Conservation (phyloP, 2,797 vertebrate genomes). For the Denticeps clupeoides region DNA sequence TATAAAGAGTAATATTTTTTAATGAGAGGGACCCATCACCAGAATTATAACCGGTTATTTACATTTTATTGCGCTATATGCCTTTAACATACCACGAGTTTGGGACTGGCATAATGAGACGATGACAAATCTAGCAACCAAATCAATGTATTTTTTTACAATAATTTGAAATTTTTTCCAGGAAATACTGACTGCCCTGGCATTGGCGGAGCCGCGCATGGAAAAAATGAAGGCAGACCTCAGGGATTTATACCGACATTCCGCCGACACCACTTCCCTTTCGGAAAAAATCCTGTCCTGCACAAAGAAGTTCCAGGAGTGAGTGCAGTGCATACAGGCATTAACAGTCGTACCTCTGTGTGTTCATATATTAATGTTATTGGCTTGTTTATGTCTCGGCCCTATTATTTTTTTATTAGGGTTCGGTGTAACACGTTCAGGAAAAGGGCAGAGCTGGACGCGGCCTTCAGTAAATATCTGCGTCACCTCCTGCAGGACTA, state of each 20-base stretch:
- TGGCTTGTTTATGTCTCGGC: too few species aligned
- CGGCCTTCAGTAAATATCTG: not conserved
- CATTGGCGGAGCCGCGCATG: not conserved
- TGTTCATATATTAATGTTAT: too few species aligned
- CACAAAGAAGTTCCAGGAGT: not conserved
- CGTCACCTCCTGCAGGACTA: not conserved
- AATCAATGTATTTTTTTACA: not conserved
- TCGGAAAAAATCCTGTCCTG: not conserved
- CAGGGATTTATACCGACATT: not conserved
- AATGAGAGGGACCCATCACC: too few species aligned
- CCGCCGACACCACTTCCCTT: not conserved
- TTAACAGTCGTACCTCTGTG: too few species aligned
- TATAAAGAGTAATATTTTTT: too few species aligned
- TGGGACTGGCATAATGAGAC: too few species aligned
- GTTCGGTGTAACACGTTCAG: not conserved
- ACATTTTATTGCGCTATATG: too few species aligned
- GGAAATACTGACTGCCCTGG: slow-evolving; percentile 1
- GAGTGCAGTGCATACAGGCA: not conserved
- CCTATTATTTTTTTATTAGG: too few species aligned
- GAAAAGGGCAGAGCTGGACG: not conserved
- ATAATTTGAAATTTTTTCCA: not conserved
- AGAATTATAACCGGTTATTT: too few species aligned
- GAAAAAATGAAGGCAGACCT: not conserved
- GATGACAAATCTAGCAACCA: too few species aligned
- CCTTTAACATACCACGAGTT: too few species aligned